phyloP scores from a whole-genome alignment of 2,113 vertebrate species.

The Scatophagus argus region DNA sequence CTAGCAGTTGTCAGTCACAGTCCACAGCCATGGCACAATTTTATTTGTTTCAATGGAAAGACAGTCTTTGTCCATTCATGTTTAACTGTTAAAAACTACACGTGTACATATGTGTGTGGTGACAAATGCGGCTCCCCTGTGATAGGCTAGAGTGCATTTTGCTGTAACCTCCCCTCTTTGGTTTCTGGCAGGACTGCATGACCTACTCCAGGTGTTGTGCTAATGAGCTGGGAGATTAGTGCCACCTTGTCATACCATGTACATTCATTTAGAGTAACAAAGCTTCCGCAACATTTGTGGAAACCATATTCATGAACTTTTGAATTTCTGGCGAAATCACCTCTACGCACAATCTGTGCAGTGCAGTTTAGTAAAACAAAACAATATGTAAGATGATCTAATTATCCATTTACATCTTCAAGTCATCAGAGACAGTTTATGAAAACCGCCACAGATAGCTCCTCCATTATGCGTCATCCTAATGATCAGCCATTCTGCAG shows the following conservation, averaged over 20 bases:
- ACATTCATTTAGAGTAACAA: slow-evolving; percentile 47
- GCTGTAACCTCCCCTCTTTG: slow-evolving; percentile 49
- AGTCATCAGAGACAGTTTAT: slow-evolving; percentile 26
- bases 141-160: slow-evolving; percentile 42
- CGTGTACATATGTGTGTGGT: slow-evolving; percentile 17
- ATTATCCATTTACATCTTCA: slow-evolving; percentile 16
- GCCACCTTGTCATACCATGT: slow-evolving; percentile 49
- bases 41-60: slow-evolving; percentile 5
- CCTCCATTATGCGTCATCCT: slow-evolving; percentile 2
- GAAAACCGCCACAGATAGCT: slow-evolving; percentile 26
- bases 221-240: slow-evolving; percentile 70
- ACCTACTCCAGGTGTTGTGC: slow-evolving; percentile 70
- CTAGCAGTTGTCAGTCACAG: slow-evolving; percentile 54
- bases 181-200: slow-evolving; percentile 56
- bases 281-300: not conserved
- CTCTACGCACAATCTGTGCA: not conserved
- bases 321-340: not conserved
- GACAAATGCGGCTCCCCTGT: slow-evolving; percentile 43
- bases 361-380: slow-evolving; percentile 11
- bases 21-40: not conserved
- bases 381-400: slow-evolving; percentile 25
- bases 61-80: slow-evolving; percentile 8
- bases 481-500: slow-evolving; percentile 22
- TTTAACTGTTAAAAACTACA: slow-evolving; percentile 15
- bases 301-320: not conserved